Conservation (phyloP, 2,797 vertebrate species). For the Champsocephalus esox region DNA sequence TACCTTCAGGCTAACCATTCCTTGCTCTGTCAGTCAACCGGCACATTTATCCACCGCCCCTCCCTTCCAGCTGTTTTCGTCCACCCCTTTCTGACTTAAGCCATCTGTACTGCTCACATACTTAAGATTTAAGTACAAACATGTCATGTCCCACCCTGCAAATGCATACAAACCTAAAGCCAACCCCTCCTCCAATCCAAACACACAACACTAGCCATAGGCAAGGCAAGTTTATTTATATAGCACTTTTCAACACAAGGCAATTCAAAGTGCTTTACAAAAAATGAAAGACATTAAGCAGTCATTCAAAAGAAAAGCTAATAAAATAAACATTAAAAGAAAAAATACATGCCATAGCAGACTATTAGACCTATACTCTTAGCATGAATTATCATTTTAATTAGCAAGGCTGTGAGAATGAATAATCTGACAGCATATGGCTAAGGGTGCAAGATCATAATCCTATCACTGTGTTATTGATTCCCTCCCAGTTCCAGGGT, state of each 20-base stretch:
- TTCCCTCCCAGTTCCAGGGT: constrained; percentile 64
- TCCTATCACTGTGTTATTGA: constrained; percentile 76
- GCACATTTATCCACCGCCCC: constrained; percentile 13
- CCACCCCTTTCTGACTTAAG: constrained; percentile 4
- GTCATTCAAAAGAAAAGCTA: no score
- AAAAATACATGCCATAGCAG: constrained; percentile 9
- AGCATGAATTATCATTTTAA: constrained; percentile 83
- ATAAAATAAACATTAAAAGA: no score
- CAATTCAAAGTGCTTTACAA: no score
- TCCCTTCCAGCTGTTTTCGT: constrained; percentile 41
- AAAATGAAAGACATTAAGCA: no score
- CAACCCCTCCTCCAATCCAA: constrained; percentile 28
- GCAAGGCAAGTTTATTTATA: no score
- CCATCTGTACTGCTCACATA: constrained; percentile 24
- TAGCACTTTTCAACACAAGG: no score
- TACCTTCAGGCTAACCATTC: constrained; percentile 33
- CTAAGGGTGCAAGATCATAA: constrained; percentile 76
- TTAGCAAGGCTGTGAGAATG: constrained; percentile 75
- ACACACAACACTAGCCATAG: constrained; percentile 24
- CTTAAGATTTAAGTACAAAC: constrained; percentile 29
- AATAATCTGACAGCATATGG: constrained; percentile 79
- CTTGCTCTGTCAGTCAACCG: constrained; percentile 29
- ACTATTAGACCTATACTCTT: constrained; percentile 59
- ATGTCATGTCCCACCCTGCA: constrained; percentile 5
- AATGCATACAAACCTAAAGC: constrained; percentile 14